phyloP scores from a whole-genome alignment of 1,140 invertebrate species.

The Gyrodactylus salaris region DNA sequence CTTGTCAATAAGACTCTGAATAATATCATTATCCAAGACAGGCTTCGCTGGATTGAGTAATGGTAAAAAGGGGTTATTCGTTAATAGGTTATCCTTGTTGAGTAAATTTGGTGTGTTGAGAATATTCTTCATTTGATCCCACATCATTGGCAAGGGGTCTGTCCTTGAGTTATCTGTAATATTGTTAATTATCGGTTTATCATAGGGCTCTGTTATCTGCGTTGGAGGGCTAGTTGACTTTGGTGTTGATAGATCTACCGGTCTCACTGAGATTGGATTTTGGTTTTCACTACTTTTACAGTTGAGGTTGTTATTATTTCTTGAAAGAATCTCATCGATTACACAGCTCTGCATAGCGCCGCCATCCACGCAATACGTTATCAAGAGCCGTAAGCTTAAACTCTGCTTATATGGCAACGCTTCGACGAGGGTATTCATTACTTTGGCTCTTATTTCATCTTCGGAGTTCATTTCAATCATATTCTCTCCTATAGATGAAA shows the following conservation, averaged over 20 bases:
- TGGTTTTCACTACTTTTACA: not conserved
- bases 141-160: not conserved
- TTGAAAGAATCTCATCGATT: not conserved
- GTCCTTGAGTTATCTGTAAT: not conserved
- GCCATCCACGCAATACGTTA: not conserved
- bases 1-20: not conserved
- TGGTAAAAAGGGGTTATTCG: not conserved
- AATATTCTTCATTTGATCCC: not conserved
- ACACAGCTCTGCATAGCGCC: not conserved
- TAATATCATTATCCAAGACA: not conserved
- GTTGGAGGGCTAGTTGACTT: not conserved
- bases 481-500: no score
- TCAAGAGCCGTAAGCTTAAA: not conserved
- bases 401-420: not conserved
- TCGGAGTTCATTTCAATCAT: not conserved
- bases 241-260: not conserved
- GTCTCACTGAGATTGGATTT: no score
- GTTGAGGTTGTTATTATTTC: no score
- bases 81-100: not conserved
- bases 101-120: not conserved
- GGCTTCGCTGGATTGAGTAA: not conserved
- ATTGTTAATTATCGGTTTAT: not conserved
- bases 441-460: not conserved
- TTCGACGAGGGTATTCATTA: not conserved
- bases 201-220: not conserved